Conservation (phyloP, 2,888 invertebrate species). For the Kuschelorhynchus macadamiae region DNA sequence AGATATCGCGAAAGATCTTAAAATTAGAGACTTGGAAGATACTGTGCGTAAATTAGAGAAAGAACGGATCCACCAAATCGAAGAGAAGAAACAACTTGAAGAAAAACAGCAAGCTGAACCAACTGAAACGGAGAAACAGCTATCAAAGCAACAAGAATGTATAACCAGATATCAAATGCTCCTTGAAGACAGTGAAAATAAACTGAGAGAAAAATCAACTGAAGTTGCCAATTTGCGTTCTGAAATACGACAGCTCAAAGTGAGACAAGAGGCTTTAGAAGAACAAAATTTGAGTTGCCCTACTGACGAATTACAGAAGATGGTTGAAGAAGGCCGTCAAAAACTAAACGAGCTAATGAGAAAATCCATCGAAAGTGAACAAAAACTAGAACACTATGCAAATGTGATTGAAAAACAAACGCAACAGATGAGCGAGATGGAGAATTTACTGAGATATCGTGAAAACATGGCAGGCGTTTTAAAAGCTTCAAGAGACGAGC, state of each 20-base stretch:
- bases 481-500: slow-evolving; percentile 71
- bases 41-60: slow-evolving; percentile 30
- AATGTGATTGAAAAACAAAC: slow-evolving; percentile 74
- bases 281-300: slow-evolving; percentile 58
- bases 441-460: slow-evolving; percentile 75
- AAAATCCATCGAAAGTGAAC: slow-evolving; percentile 62
- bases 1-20: slow-evolving; percentile 45
- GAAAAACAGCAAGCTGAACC: slow-evolving; percentile 41
- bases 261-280: slow-evolving; percentile 57
- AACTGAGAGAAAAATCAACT: slow-evolving; percentile 59
- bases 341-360: slow-evolving; percentile 60
- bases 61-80: slow-evolving; percentile 50
- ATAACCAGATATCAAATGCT: slow-evolving; percentile 55
- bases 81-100: slow-evolving; percentile 56
- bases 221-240: slow-evolving; percentile 35
- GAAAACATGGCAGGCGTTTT: slow-evolving; percentile 75
- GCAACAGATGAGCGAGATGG: slow-evolving; percentile 75
- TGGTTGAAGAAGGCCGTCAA: slow-evolving; percentile 62
- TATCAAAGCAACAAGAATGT: slow-evolving; percentile 54
- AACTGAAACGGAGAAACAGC: slow-evolving; percentile 50
- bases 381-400: slow-evolving; percentile 71
- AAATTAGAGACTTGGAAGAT: slow-evolving; percentile 43
- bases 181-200: slow-evolving; percentile 57
- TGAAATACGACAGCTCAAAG: slow-evolving; percentile 58
- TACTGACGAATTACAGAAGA: slow-evolving; percentile 60